Base-by-base conservation (phyloP, 2,888 invertebrate species). In the Kuschelorhynchus macadamiae region DNA sequence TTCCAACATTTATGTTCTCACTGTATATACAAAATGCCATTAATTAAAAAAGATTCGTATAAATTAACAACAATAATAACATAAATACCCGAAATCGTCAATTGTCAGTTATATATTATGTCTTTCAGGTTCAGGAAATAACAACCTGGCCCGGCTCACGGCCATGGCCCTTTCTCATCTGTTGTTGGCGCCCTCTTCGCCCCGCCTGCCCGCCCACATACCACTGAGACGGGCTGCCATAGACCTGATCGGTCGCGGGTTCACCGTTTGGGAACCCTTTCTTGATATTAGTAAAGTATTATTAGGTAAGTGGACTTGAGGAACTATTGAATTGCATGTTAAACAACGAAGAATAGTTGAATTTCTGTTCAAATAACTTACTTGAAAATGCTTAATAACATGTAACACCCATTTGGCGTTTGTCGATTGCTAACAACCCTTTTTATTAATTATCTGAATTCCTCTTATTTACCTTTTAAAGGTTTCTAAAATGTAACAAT, bases 181-280 rank as follows among this genome's bases (percentile, higher is more conserved):
- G 18, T 86, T 98, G 50, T 89, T 97, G 68, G 92, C 96, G 9
- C 94, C 96, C n/a, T 89, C 96, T 4, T 89, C 92, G 18, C 83
- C 89, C 0, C 92, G 94, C 74, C 86, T 98, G 69, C 97, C 97
- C 0, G 90, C 95, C 36, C 93, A 96, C 85, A 97, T 97, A 14
- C 93, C 98, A n/a, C 85, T 97, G 47, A 88, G 97, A 1, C 87
- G 98, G 69, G 98, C 99, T 9, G 98, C 98, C 0, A 96, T 99
- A 44, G 99, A 99, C 87, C 88, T 99, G 71, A 90, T 99, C 71
- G 99, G 99, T 0, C 89, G 98, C 44, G 98, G 98, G 2, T 99
- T 98, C 84, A 95, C 96, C 0, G 97, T 99, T 0, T 99, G 99
- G 99, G 98, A 99, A 81, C 98, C 98, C 0, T 98, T 98, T 82